Evolutionary conservation across 2,113 vertebrate genomes (phyloP), one percentile per base, ranked within the genome.

Genomic region (Mixornis gularis): DNA sequence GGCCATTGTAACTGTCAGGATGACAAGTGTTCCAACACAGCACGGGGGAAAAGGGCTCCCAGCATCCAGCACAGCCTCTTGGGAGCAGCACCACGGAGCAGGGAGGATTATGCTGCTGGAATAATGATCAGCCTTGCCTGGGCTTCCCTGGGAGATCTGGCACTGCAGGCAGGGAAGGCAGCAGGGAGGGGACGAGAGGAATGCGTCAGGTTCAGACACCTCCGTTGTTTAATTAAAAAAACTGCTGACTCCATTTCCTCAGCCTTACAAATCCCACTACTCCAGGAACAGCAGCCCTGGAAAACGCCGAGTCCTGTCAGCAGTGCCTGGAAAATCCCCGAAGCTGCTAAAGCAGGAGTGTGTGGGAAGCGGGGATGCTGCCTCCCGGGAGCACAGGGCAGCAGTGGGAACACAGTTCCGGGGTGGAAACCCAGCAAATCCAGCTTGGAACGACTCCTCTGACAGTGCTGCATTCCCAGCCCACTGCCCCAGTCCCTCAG

Each of bases 181-280:
- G 66, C 6, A 16, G 30, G 60, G 25, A 70, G 48, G 55, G 40
- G 25, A 48, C 0, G 3, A 29, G 30, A 64, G 74, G 51, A 55
- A 71, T 8, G 43, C 1, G 4, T 27, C 69, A 65, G 91, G 66
- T 90, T 79, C 95, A 88, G 80, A 87, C 78, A 64, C 48, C 85
- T 30, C 51, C 0, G 29, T 6, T 36, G 26, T 63, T 72, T 55
- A n/a, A 93, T 81, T 76, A 44, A 66, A 83, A 65, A 72, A 91
- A 10, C 13, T 13, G 89, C 89, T 93, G 87, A 95, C 89, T 96
- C 15, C 48, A 13, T 79, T 59, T 81, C 65, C 78, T 65, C 84
- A 26, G 84, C 83, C 17, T 26, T 27, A 44, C 78, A 64, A 78
- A 59, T 5, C 12, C 44, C 46, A 7, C 27, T 3, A 4, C 58